Conservation (phyloP, 2,888 invertebrate species). For the Tricholauxania praeusta region DNA sequence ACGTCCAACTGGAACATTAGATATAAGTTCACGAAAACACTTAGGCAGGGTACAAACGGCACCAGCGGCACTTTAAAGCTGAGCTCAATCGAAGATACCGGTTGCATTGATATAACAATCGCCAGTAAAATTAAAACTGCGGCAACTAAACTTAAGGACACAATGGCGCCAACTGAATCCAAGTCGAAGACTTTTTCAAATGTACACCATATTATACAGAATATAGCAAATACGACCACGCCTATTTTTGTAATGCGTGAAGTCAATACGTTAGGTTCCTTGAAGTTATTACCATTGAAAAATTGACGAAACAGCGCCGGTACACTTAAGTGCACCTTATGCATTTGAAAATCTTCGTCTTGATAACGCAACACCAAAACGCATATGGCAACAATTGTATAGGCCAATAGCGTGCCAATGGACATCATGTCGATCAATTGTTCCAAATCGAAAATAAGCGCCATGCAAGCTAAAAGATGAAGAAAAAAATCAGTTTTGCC, state of each 20-base stretch:
- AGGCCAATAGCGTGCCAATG: constrained; percentile 89
- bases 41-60: constrained; percentile 85
- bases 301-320: constrained; percentile 70
- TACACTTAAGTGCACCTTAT: constrained; percentile 58
- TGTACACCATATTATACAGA: constrained; percentile 60
- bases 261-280: constrained; percentile 75
- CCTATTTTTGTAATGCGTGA: constrained; percentile 76
- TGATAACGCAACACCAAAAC: constrained; percentile 86
- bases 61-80: constrained; percentile 88
- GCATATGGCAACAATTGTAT: constrained; percentile 91
- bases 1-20: constrained; percentile 89
- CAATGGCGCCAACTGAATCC: constrained; percentile 57
- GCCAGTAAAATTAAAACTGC: constrained; percentile 71
- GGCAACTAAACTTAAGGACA: constrained; percentile 69
- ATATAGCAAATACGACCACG: constrained; percentile 71
- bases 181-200: constrained; percentile 53
- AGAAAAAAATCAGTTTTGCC: neutral
- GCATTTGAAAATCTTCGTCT: constrained; percentile 61
- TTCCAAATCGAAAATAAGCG: constrained; percentile 87
- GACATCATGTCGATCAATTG: constrained; percentile 98
- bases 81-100: constrained; percentile 72
- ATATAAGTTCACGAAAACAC: constrained; percentile 89
- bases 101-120: constrained; percentile 78
- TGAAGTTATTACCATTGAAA: constrained; percentile 79
- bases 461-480: constrained; percentile 77